Percentiles rank a stretch among this genome's conserved stretches.
These are phyloP conservation scores for Macrosteles quadrilineatus DNA, from an alignment of 1,140 invertebrate species.

Conservation along the genomic window DNA sequence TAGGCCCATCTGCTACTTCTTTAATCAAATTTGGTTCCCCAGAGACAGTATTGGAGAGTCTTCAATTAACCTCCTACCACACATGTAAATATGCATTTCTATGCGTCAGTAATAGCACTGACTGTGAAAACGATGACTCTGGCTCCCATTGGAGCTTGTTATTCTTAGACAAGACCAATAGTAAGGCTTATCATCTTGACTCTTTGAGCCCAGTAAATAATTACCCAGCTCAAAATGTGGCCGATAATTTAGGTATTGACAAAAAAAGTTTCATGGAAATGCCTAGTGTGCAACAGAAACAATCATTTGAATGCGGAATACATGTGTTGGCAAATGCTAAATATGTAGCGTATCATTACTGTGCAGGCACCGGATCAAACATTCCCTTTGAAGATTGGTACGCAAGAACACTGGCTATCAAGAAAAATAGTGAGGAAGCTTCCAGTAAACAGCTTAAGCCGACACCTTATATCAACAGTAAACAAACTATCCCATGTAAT, in stretches of 20 bases:
- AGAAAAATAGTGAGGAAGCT: too few relatives aligned
- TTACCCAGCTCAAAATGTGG: background rate
- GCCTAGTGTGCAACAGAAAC: background rate
- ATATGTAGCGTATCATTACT: background rate
- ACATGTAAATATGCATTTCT: background rate
- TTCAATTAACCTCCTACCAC: background rate
- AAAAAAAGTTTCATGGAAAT: background rate
- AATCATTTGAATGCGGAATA: conserved; percentile 3
- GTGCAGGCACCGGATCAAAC: background rate
- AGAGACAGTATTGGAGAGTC: background rate
- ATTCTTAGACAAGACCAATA: background rate
- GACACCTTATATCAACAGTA: too few relatives aligned
- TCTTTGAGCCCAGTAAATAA: background rate
- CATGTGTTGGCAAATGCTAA: background rate
- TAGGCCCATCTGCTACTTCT: background rate
- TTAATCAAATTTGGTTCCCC: background rate
- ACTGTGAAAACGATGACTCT: background rate
- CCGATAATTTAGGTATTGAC: background rate
- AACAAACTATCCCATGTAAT: too few relatives aligned
- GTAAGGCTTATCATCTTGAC: background rate
- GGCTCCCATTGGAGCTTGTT: conserved; percentile 4
- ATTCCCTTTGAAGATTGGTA: background rate
- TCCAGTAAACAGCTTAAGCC: too few relatives aligned
- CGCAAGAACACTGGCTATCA: background rate
- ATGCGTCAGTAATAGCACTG: background rate